Percentiles rank a stretch among this genome's conserved stretches.
These are phyloP conservation scores for Morus bassanus DNA, from an alignment of 2,797 vertebrate genomes.

Conservation along the genomic window DNA sequence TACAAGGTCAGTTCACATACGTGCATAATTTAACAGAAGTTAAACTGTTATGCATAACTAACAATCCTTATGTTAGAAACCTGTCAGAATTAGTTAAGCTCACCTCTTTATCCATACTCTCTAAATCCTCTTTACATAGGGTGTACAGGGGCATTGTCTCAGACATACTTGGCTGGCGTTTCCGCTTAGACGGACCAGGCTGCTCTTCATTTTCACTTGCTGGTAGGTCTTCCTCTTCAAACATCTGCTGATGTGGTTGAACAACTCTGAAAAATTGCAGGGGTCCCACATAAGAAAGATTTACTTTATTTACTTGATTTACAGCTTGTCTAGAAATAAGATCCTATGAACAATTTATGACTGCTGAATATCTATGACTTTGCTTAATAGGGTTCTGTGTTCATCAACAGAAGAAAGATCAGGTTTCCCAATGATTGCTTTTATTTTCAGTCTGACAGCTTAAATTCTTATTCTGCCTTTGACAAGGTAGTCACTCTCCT, in stretches of 20 bases:
- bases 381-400: background rate
- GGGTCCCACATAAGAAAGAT: constrained; percentile 43
- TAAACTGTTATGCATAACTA: background rate
- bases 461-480: background rate
- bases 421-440: background rate
- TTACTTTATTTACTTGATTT: background rate
- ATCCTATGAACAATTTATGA: background rate
- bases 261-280: constrained; percentile 81
- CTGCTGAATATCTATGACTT: background rate
- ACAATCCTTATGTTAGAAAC: background rate
- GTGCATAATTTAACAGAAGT: background rate
- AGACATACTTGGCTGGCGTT: constrained; percentile 96
- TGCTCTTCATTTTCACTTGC: constrained; percentile 81
- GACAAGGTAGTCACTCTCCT: background rate
- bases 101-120: constrained; percentile 99
- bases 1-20: background rate
- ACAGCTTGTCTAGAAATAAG: constrained; percentile 9
- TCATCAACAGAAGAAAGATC: background rate
- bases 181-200: constrained; percentile 85
- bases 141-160: constrained; percentile 96
- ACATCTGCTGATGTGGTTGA: constrained; percentile 78
- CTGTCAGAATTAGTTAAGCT: constrained; percentile 48
- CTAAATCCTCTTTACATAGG: constrained; percentile 95
- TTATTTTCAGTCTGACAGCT: background rate
- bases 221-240: constrained; percentile 73